Base-by-base conservation (phyloP, 2,797 vertebrate genomes). In the Sphenodon punctatus region DNA sequence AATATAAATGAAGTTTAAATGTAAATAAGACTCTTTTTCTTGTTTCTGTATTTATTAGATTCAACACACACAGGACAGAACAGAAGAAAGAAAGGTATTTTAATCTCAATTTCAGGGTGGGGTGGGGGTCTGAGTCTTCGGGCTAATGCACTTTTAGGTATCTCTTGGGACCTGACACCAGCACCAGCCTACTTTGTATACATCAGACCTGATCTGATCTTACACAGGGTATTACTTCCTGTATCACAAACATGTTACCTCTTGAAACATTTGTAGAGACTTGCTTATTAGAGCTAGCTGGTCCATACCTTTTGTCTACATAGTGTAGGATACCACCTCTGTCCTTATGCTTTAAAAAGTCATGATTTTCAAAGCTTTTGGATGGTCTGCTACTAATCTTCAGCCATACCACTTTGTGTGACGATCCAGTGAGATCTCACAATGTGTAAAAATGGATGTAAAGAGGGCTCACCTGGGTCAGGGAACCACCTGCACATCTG, bases 1-100 rank as follows among this genome's bases (percentile, higher is more conserved):
- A 75, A 79, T 49, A 53, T 49, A 77, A 84, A 41, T 91, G 82
- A 88, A 84, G 59, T 61, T 58, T 67, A 79, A 84, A 72, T 75
- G 67, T 48, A 46, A 38, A 5, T 77, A n/a, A n/a, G n/a, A n/a
- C n/a, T n/a, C 53, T 53, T 71, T 80, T 76, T 71, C 8, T 63
- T 3, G 27, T 58, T 32, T 25, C 25, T 68, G 16, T 5, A 64
- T 86, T 85, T 83, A 71, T n/a, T 2, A 45, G 49, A 53, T 3
- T 53, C 8, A 53, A 27, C n/a, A 30, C 15, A 67, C 12, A 36
- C 58, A 36, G 30, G 12, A 23, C 55, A 58, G 32, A 36, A 19
- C 7, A 36, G 36, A 34, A 36, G 34, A 36, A 12, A 69, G 19
- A 16, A 67, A 19, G 30, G 23, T 86, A 84, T 27, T 74, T 36